Percentiles rank a stretch among this genome's conserved stretches.
These are phyloP conservation scores for Aramus guarauna DNA, from an alignment of 2,113 vertebrate species.

Conservation along the genomic window DNA sequence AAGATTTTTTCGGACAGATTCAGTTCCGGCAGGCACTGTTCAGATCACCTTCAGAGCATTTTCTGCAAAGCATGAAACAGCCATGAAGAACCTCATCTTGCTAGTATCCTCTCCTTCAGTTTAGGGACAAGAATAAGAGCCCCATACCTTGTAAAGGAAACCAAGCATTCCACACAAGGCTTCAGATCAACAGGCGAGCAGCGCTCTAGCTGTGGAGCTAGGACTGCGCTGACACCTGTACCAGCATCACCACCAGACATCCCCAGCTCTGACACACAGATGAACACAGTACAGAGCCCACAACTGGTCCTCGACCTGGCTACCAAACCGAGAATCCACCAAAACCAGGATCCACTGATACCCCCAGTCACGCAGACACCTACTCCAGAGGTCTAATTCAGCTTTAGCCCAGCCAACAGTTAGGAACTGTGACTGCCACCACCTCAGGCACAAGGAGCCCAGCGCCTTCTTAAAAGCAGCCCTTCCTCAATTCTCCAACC, in stretches of 20 bases:
- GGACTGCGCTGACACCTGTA: background rate
- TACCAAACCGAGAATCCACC: background rate
- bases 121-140: background rate
- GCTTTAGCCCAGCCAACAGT: background rate
- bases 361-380: background rate
- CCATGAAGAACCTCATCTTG: background rate
- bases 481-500: background rate
- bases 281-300: background rate
- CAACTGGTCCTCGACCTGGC: background rate
- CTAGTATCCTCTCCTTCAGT: background rate
- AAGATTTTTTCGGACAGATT: background rate
- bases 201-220: background rate
- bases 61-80: constrained; percentile 3
- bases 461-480: background rate
- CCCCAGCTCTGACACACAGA: background rate
- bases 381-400: background rate
- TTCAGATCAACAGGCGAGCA: background rate
- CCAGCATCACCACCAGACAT: background rate
- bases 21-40: accelerated
- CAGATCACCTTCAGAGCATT: constrained; percentile 20
- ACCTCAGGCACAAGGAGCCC: background rate
- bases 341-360: background rate
- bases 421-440: background rate
- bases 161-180: background rate
- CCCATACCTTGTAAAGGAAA: background rate